Base-by-base conservation (phyloP, 2,113 vertebrate species). In the Tympanuchus pallidicinctus region DNA sequence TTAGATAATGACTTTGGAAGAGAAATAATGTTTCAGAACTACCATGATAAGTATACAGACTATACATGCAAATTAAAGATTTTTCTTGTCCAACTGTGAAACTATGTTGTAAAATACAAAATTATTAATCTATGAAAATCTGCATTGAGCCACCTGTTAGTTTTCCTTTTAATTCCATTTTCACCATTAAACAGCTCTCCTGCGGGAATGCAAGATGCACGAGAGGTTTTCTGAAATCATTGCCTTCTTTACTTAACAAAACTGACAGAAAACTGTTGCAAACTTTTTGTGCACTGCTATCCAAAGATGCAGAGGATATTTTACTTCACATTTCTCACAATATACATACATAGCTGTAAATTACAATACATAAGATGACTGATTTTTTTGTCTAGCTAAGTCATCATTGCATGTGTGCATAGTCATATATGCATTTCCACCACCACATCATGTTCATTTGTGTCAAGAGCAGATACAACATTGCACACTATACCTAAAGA, bases 391-490 rank as follows among this genome's bases (percentile, higher is more conserved):
- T 40, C 27, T 64, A 9, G 43, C 36, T 79, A 3, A 21, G 12
- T 67, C 13, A 45, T 54, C 63, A 48, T 34, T 30, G 16, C n/a
- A 43, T 8, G 5, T 34, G 5, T 73, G 30, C 75, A 3, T 43
- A 71, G 47, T 77, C 27, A 66, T 82, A 92, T 63, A 47, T 89
- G 42, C 18, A 65, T 77, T 78, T 79, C 64, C 50, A 81, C 89
- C 67, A 3, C 42, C 32, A 32, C 88, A 65, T 82, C 94, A 74
- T 91, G 65, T 54, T 59, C 71, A 40, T 91, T 93, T 43, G 8
- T 89, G 82, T 79, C 59, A 90, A 40, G 79, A 96, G 71, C n/a
- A 96, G 47, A 48, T 87, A 67, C 30, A 88, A 83, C n/a, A 42
- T 40, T 15, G 45, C n/a, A 78, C 27, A 87, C 22, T 75, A 32